Conservation (phyloP, 2,888 invertebrate genomes). For the Lingula anatina region DNA sequence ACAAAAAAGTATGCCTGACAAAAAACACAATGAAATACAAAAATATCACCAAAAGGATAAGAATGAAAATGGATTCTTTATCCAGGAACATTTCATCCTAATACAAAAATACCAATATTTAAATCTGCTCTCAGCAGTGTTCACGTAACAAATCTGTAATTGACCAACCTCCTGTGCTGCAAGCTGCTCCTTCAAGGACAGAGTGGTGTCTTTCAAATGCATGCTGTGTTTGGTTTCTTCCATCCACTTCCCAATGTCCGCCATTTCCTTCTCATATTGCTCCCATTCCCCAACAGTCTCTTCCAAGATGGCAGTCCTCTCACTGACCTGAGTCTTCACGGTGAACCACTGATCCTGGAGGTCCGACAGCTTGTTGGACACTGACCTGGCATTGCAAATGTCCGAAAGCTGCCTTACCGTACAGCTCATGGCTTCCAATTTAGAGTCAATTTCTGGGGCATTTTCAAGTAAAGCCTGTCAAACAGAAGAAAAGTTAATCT, state of each 20-base stretch:
- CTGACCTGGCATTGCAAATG: constrained; percentile 23
- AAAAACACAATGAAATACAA: too few relatives aligned
- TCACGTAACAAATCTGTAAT: too few relatives aligned
- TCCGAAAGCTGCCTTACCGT: constrained; percentile 30
- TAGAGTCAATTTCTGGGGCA: constrained; percentile 24
- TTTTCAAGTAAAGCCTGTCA: background rate
- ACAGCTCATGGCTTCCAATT: constrained; percentile 22
- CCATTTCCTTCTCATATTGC: constrained; percentile 88
- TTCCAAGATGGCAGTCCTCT: constrained; percentile 66
- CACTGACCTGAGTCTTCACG: constrained; percentile 17
- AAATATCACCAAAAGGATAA: too few relatives aligned
- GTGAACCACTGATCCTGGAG: constrained; percentile 24
- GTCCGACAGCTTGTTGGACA: constrained; percentile 18
- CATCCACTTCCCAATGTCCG: constrained; percentile 83
- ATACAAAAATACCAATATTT: too few relatives aligned
- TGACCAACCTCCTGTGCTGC: constrained; percentile 26
- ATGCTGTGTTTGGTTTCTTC: constrained; percentile 67
- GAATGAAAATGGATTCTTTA: too few relatives aligned
- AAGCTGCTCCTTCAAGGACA: constrained; percentile 31
- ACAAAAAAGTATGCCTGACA: too few relatives aligned
- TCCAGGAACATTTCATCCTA: too few relatives aligned
- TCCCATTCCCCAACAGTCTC: constrained; percentile 94
- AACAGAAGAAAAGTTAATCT: too few relatives aligned
- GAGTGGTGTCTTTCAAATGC: constrained; percentile 27
- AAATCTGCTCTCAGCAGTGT: too few relatives aligned